Evolutionary conservation across 1,140 invertebrate species (phyloP).

Genomic region (Stenopsyche tienmushanensis): DNA sequence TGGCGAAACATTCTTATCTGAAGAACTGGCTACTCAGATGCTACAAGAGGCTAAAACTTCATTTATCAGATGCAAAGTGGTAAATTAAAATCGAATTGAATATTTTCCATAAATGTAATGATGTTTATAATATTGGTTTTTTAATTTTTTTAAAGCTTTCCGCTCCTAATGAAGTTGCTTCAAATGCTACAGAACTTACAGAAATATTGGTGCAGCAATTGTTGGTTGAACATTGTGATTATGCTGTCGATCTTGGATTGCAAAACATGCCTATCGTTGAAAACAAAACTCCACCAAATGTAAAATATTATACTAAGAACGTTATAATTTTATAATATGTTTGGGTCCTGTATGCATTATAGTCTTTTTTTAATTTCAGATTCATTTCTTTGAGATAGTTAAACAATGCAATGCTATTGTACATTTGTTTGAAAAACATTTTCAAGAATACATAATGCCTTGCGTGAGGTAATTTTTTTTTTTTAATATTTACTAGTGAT

Average conservation of each 20-base stretch:
- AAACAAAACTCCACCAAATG: conserved; percentile 70
- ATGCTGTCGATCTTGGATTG: conserved; percentile 91
- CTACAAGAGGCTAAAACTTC: conserved; percentile 90
- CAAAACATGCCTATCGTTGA: conserved; percentile 91
- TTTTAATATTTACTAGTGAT: neutral
- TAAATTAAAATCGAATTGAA: conserved; percentile 50
- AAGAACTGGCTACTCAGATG: conserved; percentile 92
- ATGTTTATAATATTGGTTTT: neutral
- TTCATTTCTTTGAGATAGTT: conserved; percentile 94
- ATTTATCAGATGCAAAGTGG: conserved; percentile 83
- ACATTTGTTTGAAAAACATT: conserved; percentile 94
- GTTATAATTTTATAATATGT: conserved; percentile 1
- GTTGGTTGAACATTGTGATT: conserved; percentile 92
- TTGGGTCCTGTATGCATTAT: neutral
- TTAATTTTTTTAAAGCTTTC: conserved; percentile 69
- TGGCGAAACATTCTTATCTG: conserved; percentile 95
- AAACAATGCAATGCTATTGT: conserved; percentile 95
- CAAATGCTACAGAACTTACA: conserved; percentile 81
- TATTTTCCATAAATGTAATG: neutral
- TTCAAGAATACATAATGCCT: conserved; percentile 85
- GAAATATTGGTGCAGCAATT: conserved; percentile 86
- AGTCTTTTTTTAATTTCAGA: conserved; percentile 54
- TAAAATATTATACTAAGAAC: conserved; percentile 28
- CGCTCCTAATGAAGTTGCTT: conserved; percentile 72
- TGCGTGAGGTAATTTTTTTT: conserved; percentile 71